These are phyloP conservation scores for Corynorhinus townsendii DNA, from an alignment of 2,113 vertebrate genomes.

Conservation along the genomic window DNA sequence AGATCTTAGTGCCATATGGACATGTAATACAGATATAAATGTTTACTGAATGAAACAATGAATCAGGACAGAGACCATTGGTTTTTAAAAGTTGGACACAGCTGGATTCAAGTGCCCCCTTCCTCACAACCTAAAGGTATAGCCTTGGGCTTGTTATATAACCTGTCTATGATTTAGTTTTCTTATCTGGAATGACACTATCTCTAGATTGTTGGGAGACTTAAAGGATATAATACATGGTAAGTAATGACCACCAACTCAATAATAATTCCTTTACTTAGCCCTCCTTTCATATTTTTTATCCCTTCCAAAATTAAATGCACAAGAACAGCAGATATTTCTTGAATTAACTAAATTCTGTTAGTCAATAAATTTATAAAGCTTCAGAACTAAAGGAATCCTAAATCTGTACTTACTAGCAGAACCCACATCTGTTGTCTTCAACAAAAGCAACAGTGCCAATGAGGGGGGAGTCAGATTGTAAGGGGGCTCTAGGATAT, in stretches of 20 bases:
- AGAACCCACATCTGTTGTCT: background rate
- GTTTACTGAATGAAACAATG: background rate
- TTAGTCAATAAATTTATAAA: background rate
- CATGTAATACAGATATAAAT: background rate
- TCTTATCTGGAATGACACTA: background rate
- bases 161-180: background rate
- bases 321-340: background rate
- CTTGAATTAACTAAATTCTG: background rate
- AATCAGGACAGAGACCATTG: background rate
- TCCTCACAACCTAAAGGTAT: background rate
- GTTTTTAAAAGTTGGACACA: background rate
- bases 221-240: background rate
- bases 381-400: background rate
- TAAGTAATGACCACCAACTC: background rate
- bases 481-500: background rate
- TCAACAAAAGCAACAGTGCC: background rate
- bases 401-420: background rate
- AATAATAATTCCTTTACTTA: background rate
- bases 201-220: background rate
- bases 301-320: background rate
- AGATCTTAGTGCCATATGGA: background rate
- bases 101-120: background rate
- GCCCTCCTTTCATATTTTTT: background rate
- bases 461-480: too few species aligned
- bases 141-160: background rate